Evolutionary conservation across 2,797 vertebrate species (phyloP).

Genomic region (Uromys caudimaculatus): DNA sequence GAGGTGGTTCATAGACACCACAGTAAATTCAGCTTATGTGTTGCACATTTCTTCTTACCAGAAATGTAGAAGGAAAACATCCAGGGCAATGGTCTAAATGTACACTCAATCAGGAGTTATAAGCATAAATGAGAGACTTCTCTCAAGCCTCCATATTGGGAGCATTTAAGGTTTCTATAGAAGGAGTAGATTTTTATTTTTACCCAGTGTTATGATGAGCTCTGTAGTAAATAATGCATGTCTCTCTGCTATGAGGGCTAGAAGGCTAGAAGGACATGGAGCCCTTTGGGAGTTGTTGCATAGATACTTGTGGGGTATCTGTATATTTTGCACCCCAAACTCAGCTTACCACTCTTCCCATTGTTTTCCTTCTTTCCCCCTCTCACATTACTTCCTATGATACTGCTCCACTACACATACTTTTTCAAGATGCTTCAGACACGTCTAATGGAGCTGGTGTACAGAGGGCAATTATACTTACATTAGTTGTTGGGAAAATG

Average conservation of each 20-base stretch:
- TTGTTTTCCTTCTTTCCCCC: not conserved
- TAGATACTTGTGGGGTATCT: not conserved
- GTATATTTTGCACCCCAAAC: not conserved
- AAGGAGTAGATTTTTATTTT: not conserved
- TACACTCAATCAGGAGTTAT: not conserved
- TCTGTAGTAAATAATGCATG: not conserved
- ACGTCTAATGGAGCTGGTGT: not conserved
- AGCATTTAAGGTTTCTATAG: not conserved
- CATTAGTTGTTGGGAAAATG: not conserved
- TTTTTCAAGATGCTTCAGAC: not conserved
- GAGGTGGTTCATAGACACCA: not conserved
- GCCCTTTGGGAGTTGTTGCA: not conserved
- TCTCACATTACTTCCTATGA: not conserved
- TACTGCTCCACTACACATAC: not conserved
- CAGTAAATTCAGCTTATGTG: not conserved
- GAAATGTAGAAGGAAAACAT: not conserved
- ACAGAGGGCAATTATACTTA: not conserved
- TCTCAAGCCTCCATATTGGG: not conserved
- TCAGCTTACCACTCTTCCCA: not conserved
- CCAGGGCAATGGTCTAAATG: not conserved
- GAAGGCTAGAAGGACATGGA: not conserved
- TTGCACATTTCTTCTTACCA: conserved; percentile 17
- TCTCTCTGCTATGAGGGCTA: not conserved
- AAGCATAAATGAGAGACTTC: not conserved
- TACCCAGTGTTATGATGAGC: not conserved